A percentile compares a stretch with the other conserved stretches of the same genome.
Evolutionary conservation across 2,113 vertebrate genomes (phyloP).

Genomic region (Oostethus manadensis): DNA sequence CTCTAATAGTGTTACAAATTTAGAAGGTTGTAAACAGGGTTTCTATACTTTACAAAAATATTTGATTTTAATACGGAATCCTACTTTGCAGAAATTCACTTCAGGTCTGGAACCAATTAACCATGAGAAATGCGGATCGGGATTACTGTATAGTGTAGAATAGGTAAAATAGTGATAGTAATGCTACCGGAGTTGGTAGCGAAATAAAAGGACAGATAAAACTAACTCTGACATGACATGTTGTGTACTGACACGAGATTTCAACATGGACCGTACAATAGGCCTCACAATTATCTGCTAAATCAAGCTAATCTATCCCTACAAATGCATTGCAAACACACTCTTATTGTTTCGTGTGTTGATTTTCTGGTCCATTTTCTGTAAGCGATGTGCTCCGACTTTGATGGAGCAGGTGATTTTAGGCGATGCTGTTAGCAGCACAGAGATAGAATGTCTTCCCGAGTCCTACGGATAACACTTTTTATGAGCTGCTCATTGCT

Average conservation of each 20-base stretch:
- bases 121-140: too few species aligned
- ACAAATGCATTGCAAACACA: constrained; percentile 27
- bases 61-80: too few species aligned
- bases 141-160: too few species aligned
- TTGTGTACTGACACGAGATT: constrained; percentile 2
- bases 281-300: constrained; percentile 34
- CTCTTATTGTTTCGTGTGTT: constrained; percentile 47
- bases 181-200: too few species aligned
- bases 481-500: constrained; percentile 80
- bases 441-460: constrained; percentile 76
- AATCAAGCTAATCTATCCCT: constrained; percentile 45
- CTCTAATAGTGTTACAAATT: too few species aligned
- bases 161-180: too few species aligned
- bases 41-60: too few species aligned
- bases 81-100: too few species aligned
- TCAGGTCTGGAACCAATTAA: too few species aligned
- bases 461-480: constrained; percentile 73
- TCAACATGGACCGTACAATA: too few species aligned
- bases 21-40: too few species aligned
- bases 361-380: constrained; percentile 57
- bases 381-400: constrained; percentile 66
- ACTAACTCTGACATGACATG: constrained; percentile 6
- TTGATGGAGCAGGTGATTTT: constrained; percentile 78
- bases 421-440: constrained; percentile 65
- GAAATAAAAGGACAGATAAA: too few species aligned